Conservation (phyloP, 2,113 vertebrate genomes). For the Polypterus bichir region DNA sequence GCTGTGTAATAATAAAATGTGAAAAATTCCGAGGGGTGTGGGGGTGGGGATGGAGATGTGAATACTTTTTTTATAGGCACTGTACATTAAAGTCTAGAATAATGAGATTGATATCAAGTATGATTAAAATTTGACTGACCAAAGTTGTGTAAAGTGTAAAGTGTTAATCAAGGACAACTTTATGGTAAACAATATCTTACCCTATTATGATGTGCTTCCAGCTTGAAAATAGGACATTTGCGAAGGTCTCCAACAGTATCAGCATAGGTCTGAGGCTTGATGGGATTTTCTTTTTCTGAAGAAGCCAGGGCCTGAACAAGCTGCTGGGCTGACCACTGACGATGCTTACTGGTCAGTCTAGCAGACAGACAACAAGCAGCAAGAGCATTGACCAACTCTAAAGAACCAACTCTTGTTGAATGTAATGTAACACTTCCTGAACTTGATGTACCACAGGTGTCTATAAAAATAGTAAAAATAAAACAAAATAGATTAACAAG, state of each 20-base stretch:
- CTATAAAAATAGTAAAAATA: slow-evolving; percentile 20
- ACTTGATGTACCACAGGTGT: slow-evolving; percentile 30
- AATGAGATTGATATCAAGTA: too few species aligned
- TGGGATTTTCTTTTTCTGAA: slow-evolving; percentile 38
- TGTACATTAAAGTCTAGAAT: too few species aligned
- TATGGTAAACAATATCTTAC: slow-evolving; percentile 20
- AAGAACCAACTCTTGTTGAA: slow-evolving; percentile 39
- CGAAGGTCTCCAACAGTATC: slow-evolving; percentile 56
- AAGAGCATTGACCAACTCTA: slow-evolving; percentile 59
- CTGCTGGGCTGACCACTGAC: slow-evolving; percentile 60
- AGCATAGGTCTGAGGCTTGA: slow-evolving; percentile 53
- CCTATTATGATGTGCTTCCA: slow-evolving; percentile 61
- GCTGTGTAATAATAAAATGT: too few species aligned
- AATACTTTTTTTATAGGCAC: too few species aligned
- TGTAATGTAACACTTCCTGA: slow-evolving; percentile 29
- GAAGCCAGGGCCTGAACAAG: slow-evolving; percentile 50
- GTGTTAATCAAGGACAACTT: too few species aligned
- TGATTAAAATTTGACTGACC: too few species aligned
- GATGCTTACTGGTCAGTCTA: slow-evolving; percentile 43
- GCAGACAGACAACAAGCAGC: slow-evolving; percentile 59
- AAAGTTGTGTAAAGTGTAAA: too few species aligned
- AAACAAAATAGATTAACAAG: too few species aligned
- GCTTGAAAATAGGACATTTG: slow-evolving; percentile 52
- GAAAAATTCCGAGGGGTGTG: too few species aligned
- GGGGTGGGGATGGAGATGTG: too few species aligned